A percentile compares a stretch with the other conserved stretches of the same genome.
These are phyloP conservation scores for Dolomedes plantarius DNA, from an alignment of 2,888 invertebrate genomes.

Conservation along the genomic window DNA sequence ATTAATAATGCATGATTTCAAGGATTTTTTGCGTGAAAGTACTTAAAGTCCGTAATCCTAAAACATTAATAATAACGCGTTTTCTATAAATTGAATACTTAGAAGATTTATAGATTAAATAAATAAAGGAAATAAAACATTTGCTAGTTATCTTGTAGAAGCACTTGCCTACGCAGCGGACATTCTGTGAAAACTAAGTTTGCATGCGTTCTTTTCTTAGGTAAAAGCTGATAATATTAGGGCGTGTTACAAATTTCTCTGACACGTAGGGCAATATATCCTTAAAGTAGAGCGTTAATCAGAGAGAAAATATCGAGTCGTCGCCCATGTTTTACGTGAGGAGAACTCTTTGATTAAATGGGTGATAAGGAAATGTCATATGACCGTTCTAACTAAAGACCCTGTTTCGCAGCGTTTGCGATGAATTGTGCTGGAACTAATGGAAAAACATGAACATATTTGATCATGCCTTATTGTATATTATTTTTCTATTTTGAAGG, in stretches of 20 bases:
- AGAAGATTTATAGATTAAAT: too few species aligned
- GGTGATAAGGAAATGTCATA: not conserved
- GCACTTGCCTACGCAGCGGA: not conserved
- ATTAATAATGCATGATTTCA: too few species aligned
- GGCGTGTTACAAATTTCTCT: slow-evolving; percentile 9
- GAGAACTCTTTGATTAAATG: not conserved
- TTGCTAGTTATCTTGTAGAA: too few species aligned
- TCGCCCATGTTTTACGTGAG: slow-evolving; percentile 11
- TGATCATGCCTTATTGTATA: too few species aligned
- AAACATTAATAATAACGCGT: too few species aligned
- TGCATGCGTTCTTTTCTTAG: not conserved
- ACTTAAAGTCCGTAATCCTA: too few species aligned
- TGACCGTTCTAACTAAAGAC: not conserved
- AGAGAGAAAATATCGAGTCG: not conserved
- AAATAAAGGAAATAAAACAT: too few species aligned
- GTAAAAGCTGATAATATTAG: slow-evolving; percentile 9
- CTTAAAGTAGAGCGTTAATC: not conserved
- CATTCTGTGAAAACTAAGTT: not conserved
- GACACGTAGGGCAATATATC: slow-evolving; percentile 4
- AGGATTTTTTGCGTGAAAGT: too few species aligned
- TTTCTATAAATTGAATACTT: too few species aligned
- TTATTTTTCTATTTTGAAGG: too few species aligned
- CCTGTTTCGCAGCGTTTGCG: not conserved
- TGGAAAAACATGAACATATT: too few species aligned
- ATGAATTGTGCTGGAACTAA: not conserved